Evolutionary conservation across 1,140 invertebrate species (phyloP).

Genomic region (Homarus americanus): DNA sequence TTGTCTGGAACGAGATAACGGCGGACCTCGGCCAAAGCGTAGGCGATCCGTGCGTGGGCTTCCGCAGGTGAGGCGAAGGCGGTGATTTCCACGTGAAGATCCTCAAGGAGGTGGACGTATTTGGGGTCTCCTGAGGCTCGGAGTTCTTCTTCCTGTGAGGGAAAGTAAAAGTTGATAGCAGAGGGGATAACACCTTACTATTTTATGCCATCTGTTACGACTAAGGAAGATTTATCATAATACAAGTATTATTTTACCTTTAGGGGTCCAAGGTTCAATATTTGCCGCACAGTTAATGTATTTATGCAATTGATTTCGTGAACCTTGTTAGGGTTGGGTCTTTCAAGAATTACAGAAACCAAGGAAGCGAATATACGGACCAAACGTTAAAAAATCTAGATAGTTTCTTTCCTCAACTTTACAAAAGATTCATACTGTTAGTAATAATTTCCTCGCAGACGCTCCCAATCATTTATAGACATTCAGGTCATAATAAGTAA

Average conservation of each 20-base stretch:
- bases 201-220: not conserved
- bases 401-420: too few relatives aligned
- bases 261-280: too few relatives aligned
- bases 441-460: too few relatives aligned
- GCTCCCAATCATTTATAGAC: too few relatives aligned
- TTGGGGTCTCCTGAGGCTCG: slow-evolving; percentile 92
- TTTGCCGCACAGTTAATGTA: too few relatives aligned
- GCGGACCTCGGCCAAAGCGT: slow-evolving; percentile 88
- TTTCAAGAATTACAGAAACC: too few relatives aligned
- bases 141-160: slow-evolving; percentile 89
- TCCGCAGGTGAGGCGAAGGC: slow-evolving; percentile 95
- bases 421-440: too few relatives aligned
- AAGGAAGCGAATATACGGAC: not conserved
- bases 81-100: slow-evolving; percentile 95
- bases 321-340: too few relatives aligned
- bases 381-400: not conserved
- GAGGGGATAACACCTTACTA: not conserved
- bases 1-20: slow-evolving; percentile 77
- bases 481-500: too few relatives aligned
- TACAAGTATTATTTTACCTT: too few relatives aligned
- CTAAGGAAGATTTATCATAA: too few relatives aligned
- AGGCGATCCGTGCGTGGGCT: slow-evolving; percentile 93
- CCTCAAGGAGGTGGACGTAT: slow-evolving; percentile 93
- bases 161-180: not conserved
- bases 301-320: too few relatives aligned